phyloP scores from a whole-genome alignment of 37 sponge, comb jelly and placozoan genomes.

The Petrosia ficiformis region DNA sequence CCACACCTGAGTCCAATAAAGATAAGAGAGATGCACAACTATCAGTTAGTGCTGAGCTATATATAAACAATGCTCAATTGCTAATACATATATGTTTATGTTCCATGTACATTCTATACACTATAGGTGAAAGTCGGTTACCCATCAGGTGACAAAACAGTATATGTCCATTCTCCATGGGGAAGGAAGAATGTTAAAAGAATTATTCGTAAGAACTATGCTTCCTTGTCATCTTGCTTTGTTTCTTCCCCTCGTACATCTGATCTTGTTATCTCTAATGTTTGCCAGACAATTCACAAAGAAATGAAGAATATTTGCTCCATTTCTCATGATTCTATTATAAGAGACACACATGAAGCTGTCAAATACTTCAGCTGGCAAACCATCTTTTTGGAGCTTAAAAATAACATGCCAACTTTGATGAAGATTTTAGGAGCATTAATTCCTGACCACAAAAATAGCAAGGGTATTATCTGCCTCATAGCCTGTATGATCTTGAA shows the following conservation, averaged over 20 bases:
- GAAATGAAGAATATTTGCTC: slow-evolving; percentile 19
- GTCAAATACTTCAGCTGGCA: slow-evolving; percentile 42
- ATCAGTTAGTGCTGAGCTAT: no score
- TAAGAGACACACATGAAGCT: slow-evolving; percentile 15
- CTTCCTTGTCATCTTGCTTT: neutral
- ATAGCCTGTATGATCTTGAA: slow-evolving; percentile 36
- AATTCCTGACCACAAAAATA: neutral
- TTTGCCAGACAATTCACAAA: neutral
- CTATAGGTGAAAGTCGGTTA: neutral
- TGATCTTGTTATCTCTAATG: neutral
- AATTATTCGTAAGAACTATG: neutral
- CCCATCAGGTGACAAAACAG: neutral
- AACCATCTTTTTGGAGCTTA: slow-evolving; percentile 15
- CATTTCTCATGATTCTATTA: slow-evolving; percentile 12
- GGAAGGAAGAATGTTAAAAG: neutral
- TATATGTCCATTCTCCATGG: neutral
- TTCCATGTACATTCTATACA: no score
- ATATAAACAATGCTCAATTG: no score
- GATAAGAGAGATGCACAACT: no score
- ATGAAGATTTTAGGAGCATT: slow-evolving; percentile 12
- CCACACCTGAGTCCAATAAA: no score
- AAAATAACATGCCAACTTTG: slow-evolving; percentile 12
- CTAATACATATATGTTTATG: neutral
- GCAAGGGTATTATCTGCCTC: slow-evolving; percentile 11
- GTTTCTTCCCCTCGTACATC: neutral